Base-by-base conservation (phyloP, 2,888 invertebrate species). In the Eupeodes latifasciatus region DNA sequence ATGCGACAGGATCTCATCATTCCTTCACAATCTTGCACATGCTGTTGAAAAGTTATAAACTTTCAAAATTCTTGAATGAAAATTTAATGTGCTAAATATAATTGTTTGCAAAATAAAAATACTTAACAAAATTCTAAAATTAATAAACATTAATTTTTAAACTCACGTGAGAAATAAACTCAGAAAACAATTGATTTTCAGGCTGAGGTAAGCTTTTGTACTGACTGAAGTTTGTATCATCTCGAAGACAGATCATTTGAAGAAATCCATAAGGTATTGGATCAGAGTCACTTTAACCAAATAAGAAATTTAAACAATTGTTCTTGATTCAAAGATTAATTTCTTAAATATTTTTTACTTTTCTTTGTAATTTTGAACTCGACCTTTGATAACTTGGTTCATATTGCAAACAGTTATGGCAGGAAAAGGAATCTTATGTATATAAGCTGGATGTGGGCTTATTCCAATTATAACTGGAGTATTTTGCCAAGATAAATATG, bases 381-480 rank as follows among this genome's bases (percentile, higher is more conserved):
- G 40, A 53, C 96, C 97, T 85, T 96, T 96, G 12, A 94, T 94
- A 89, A 94, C 97, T 91, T 96, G 96, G 92, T 98, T 98, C 94
- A 97, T 96, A 91, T 97, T 98, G 92, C 97, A 98, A 78, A 98
- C 95, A 0, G 97, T 97, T 3, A 98, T 93, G 0, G 97, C 96
- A 0, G 98, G 98, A 93, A 97, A 97, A 0, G 97, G 97, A 59
- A 97, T 94, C 71, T 95, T 94, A 5, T 94, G 94, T 1, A 97
- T 94, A 0, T 95, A 94, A 83, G 96, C 96, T 67, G 96, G 95
- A 90, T 95, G 95, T 0, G 97, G 96, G 91, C 96, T 97, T 85
- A 97, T 95, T 49, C 93, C 96, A 76, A 97, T 96, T 75, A 98
- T 97, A 90, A 98, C 96, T 0, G 97, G 97, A 2, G 95, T 95